A percentile compares a stretch with the other conserved stretches of the same genome.
Conservation (phyloP, 1,140 invertebrate species). For the Cepaea nemoralis region DNA sequence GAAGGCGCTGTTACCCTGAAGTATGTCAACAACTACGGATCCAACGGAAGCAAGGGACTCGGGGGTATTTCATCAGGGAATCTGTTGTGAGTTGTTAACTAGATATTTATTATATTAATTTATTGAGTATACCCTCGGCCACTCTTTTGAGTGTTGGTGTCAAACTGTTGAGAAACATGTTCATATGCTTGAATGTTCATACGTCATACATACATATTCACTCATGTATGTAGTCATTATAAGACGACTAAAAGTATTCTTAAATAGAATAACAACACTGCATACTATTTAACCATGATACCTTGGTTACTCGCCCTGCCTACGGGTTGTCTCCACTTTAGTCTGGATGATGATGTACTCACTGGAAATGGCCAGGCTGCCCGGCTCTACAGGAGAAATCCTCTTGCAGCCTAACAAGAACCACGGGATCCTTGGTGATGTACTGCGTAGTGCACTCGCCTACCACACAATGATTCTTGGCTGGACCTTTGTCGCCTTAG, state of each 20-base stretch:
- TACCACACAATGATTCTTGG: no score
- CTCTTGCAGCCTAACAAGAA: no score
- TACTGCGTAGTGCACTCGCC: no score
- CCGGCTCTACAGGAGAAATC: no score
- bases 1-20: conserved; percentile 47
- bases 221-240: neutral
- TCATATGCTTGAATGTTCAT: neutral
- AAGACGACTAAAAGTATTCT: neutral
- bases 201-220: neutral
- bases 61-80: conserved; percentile 27
- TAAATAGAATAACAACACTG: neutral
- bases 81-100: neutral
- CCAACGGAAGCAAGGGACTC: conserved; percentile 22
- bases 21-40: conserved; percentile 43
- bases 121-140: neutral
- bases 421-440: no score
- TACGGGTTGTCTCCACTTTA: no score
- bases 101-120: neutral
- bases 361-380: no score
- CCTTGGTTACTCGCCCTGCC: no score
- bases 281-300: no score
- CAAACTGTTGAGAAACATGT: neutral
- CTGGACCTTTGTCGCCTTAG: no score
- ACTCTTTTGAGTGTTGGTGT: neutral
- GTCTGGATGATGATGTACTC: no score